phyloP scores from a whole-genome alignment of 2,888 invertebrate genomes.

The Alloscopus bannaensis region DNA sequence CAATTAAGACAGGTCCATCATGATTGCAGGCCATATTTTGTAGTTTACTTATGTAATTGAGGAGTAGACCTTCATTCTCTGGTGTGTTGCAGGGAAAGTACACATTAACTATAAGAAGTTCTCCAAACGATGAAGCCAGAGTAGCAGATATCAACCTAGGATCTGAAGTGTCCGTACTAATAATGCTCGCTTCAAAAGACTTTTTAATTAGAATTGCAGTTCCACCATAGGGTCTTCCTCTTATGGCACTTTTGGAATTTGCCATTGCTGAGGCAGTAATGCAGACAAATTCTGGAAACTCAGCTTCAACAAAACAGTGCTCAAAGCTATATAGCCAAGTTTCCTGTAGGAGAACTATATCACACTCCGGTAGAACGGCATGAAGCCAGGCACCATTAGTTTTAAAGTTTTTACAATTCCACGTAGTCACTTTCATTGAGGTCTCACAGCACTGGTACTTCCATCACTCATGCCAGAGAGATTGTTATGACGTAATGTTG shows the following conservation, averaged over 20 bases:
- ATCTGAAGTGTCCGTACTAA: not conserved
- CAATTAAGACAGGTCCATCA: slow-evolving; percentile 14
- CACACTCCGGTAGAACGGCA: not conserved
- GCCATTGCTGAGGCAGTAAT: not conserved
- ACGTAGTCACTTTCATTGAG: slow-evolving; percentile 7
- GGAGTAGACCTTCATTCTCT: not conserved
- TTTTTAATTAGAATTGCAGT: slow-evolving; percentile 15
- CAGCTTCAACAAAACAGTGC: not conserved
- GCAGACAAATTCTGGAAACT: not conserved
- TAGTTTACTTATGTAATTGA: not conserved
- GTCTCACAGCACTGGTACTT: not conserved
- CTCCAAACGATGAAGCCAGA: not conserved
- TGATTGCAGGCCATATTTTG: not conserved
- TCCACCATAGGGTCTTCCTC: slow-evolving; percentile 34
- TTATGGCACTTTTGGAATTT: not conserved
- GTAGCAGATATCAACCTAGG: not conserved
- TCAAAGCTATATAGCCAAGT: slow-evolving; percentile 29
- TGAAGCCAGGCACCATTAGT: slow-evolving; percentile 12
- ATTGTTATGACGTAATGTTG: too few relatives aligned
- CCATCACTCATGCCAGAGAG: too few relatives aligned
- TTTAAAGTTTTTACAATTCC: slow-evolving; percentile 39
- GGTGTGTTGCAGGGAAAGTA: slow-evolving; percentile 19
- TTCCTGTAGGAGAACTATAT: slow-evolving; percentile 36
- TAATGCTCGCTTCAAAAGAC: not conserved
- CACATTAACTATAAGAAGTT: slow-evolving; percentile 21